Base-by-base conservation (phyloP, 2,113 vertebrate genomes). In the Leptosomus discolor region DNA sequence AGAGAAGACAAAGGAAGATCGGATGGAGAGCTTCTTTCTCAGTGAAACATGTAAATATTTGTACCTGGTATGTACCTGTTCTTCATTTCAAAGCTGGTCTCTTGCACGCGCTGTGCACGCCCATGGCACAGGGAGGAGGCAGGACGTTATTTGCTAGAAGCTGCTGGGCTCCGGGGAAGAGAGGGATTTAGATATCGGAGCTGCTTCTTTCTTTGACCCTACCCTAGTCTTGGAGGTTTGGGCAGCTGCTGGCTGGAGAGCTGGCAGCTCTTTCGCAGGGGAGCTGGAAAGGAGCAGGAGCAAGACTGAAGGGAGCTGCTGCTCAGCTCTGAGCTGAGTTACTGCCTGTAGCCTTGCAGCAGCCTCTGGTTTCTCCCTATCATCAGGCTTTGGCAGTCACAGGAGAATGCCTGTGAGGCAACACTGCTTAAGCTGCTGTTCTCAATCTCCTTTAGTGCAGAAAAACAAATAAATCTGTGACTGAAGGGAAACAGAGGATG, bases 11-110 rank as follows among this genome's bases (percentile, higher is more conserved):
- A 99, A 99, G 98, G 99, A 99, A 88, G 99, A 99, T 98, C 98
- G 99, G 22, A 99, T 99, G 99, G 99, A 99, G 98, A 99, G 99
- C 97, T 99, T 99, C 95, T 99, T 99, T 70, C 99, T 99, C 97
- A 99, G 99, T 41, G 99, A 99, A 97, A 99, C 99, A 8, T 99
- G 99, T 96, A 99, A 99, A 98, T 99, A 99, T 92, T 96, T 99
- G 93, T 99, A 98, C 92, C 97, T 99, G 99, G 99, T 99, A 97
- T 1, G 98, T 98, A 36, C 48, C 13, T 22, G 14, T 2, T 15
- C 57, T 74, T 69, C 14, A 5, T 2, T 43, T 56, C 46, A 37
- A 3, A 14, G 21, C 3, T 4, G 0, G 26, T 50, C 51, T 50
- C 68, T 46, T 56, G 58, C 12, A 13, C 7, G 29, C 3, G 7